Conservation (phyloP, 2,888 invertebrate species). For the Pollenia griseotomentosa region DNA sequence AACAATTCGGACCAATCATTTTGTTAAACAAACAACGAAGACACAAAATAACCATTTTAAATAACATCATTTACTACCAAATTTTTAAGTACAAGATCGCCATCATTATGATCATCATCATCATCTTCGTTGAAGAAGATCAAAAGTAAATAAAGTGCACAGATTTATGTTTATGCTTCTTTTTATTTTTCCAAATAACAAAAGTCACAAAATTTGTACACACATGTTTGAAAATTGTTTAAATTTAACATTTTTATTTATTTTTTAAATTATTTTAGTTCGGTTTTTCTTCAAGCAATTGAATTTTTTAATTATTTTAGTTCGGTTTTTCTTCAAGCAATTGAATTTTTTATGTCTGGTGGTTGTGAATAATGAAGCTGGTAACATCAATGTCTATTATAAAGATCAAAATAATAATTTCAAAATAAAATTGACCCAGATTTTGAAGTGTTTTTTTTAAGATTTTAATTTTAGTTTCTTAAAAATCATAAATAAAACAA, state of each 20-base stretch:
- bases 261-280: conserved; percentile 17
- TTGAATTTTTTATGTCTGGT: not conserved
- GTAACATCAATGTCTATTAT: conserved; percentile 7
- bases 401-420: conserved; percentile 51
- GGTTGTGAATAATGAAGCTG: conserved; percentile 32
- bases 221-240: not conserved
- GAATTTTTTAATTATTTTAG: conserved; percentile 5
- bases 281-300: not conserved
- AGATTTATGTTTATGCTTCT: not conserved
- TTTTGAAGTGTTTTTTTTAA: not conserved
- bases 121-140: conserved; percentile 33
- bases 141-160: conserved; percentile 28
- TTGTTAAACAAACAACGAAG: conserved; percentile 23
- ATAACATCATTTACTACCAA: no score
- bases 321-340: not conserved
- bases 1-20: conserved; percentile 41
- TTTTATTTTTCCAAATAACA: conserved; percentile 33
- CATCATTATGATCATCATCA: conserved; percentile 2
- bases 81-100: no score
- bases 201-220: conserved; percentile 36
- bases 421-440: conserved; percentile 44
- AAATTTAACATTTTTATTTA: conserved; percentile 16
- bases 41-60: conserved; percentile 16
- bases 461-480: not conserved
- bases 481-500: not conserved